Evolutionary conservation across 2,797 vertebrate species (phyloP).

Genomic region (Pipistrellus nathusii): DNA sequence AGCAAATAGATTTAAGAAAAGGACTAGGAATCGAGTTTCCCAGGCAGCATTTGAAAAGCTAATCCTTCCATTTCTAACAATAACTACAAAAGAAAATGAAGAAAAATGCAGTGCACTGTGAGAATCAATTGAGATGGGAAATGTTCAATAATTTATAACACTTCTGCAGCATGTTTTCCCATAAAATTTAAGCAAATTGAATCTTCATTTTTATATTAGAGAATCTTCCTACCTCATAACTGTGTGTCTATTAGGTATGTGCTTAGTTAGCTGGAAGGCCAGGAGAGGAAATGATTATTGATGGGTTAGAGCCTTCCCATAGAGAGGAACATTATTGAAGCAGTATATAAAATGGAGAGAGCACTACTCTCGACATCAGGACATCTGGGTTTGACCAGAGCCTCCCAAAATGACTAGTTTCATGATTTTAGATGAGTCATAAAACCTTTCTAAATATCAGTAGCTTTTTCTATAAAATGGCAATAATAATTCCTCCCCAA

Average conservation of each 20-base stretch:
- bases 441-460: background rate
- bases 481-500: background rate
- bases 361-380: background rate
- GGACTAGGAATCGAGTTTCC: constrained; percentile 69
- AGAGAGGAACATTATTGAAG: background rate
- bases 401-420: background rate
- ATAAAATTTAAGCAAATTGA: constrained; percentile 76
- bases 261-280: constrained; percentile 62
- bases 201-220: constrained; percentile 69
- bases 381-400: background rate
- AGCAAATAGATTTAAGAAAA: constrained; percentile 72
- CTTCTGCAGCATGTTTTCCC: constrained; percentile 54
- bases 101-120: constrained; percentile 61
- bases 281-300: constrained; percentile 49
- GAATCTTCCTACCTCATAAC: constrained; percentile 55
- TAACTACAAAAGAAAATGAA: constrained; percentile 72
- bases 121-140: constrained; percentile 69
- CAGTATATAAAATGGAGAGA: background rate
- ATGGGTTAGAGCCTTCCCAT: background rate
- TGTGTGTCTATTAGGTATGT: constrained; percentile 49
- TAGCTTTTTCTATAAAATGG: constrained; percentile 33
- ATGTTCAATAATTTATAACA: constrained; percentile 72
- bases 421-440: background rate
- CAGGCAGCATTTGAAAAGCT: constrained; percentile 74
- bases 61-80: constrained; percentile 73